Evolutionary conservation across 2,113 vertebrate genomes (phyloP).

Genomic region (Albula goreensis): DNA sequence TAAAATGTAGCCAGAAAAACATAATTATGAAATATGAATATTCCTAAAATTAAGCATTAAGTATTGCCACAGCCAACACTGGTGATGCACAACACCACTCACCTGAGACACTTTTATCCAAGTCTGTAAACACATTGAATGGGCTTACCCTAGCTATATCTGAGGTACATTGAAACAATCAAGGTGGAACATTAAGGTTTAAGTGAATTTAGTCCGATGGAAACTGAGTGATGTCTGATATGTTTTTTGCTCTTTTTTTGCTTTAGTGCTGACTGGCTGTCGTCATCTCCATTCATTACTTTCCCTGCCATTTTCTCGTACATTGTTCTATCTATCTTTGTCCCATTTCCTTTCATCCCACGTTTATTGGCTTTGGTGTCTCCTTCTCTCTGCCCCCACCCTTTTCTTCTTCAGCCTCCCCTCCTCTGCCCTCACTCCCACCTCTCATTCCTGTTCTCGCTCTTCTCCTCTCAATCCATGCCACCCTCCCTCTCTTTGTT

Average conservation of each 20-base stretch:
- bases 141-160: background rate
- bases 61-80: background rate
- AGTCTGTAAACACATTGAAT: background rate
- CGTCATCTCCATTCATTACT: constrained; percentile 18
- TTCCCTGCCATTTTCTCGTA: constrained; percentile 4
- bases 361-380: constrained; percentile 27
- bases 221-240: background rate
- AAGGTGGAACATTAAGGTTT: background rate
- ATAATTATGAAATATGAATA: too few species aligned
- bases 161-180: background rate
- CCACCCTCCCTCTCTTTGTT: constrained; percentile 35
- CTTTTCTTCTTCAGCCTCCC: constrained; percentile 20
- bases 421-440: constrained; percentile 34
- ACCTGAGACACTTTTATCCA: background rate
- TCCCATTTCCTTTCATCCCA: background rate
- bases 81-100: background rate
- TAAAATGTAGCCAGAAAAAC: too few species aligned
- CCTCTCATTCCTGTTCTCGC: constrained; percentile 26
- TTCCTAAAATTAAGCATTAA: background rate
- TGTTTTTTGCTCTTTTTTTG: background rate
- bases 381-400: constrained; percentile 35
- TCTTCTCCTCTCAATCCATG: background rate
- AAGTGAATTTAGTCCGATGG: background rate
- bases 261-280: background rate
- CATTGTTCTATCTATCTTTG: background rate